Evolutionary conservation across 2,888 invertebrate species (phyloP), one percentile per base, ranked within the genome.

Genomic region (Pheosia tremula): DNA sequence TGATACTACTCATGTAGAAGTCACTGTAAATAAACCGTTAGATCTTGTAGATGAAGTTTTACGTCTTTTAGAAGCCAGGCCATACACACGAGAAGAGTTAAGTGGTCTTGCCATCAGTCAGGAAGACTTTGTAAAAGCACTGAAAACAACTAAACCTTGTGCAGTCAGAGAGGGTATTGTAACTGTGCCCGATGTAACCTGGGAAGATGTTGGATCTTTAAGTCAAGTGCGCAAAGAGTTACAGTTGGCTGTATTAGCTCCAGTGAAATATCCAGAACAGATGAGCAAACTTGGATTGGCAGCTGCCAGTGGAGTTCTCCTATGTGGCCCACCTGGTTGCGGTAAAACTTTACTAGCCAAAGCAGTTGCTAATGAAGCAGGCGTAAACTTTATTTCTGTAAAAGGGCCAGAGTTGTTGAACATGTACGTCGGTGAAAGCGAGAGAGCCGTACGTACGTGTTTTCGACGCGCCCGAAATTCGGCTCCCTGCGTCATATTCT

Each of bases 341-440:
- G 98, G 98, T 57, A 99, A 99, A 94, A 99, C 99, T 0, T 94
- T 99, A 41, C 90, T 99, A 59, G 99, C 99, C 2, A 99, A 99
- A 94, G 99, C 99, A 38, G 96, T 99, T 50, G 99, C 99, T 0
- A 99, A 99, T 91, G 99, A 99, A 91, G 98, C 99, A 50, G 99
- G 99, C 45, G 98, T 99, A 52, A 99, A 99, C 91, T 99, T 99
- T 79, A 98, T 99, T 78, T 98, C 99, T 7, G 99, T 99, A 0
- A 99, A 99, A 92, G 99, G 99, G 13, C 99, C 99, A 0, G 99
- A 99, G 89, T 90, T 99, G 60, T 94, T 99, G 62, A 99, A 98
- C 84, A 99, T 99, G 99, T 99, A 99, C 89, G 98, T 99, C 24
- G 99, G 99, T 64, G 99, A 99, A 91, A 99, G 99, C 89, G 99